Percentiles rank a stretch among this genome's conserved stretches.
phyloP scores from a whole-genome alignment of 2,797 vertebrate genomes.

The Gambelia wislizenii region DNA sequence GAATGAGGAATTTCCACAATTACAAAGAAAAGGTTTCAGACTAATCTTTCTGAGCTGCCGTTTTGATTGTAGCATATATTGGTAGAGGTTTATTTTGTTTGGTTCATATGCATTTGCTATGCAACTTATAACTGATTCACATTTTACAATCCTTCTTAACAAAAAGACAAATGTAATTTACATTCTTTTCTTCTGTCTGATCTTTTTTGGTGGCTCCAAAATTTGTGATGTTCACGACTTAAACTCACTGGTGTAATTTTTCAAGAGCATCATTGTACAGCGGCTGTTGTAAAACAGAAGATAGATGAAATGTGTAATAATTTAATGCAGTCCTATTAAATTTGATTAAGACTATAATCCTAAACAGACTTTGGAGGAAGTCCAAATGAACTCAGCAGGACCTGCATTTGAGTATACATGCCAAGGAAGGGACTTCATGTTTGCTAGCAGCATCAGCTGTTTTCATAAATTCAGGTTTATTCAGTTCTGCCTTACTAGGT shows the following conservation, averaged over 20 bases:
- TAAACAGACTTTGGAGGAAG: background rate
- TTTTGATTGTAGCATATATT: background rate
- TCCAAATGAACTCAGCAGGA: background rate
- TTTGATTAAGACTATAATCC: background rate
- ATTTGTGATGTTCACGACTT: background rate
- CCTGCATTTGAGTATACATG: background rate
- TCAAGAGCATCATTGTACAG: background rate
- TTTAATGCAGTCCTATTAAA: background rate
- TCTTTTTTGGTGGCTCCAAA: background rate
- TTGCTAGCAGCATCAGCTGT: background rate
- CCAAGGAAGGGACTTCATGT: background rate
- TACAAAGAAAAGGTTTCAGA: background rate
- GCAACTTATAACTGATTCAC: background rate
- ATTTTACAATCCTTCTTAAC: background rate
- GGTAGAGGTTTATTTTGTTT: background rate
- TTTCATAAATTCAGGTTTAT: background rate
- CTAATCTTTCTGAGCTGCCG: background rate
- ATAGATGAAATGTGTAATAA: background rate
- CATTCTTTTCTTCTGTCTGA: background rate
- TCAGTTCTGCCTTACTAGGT: background rate
- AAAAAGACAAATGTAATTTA: background rate
- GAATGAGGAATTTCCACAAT: background rate
- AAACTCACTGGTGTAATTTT: background rate
- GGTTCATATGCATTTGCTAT: background rate
- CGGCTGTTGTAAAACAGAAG: background rate